Conservation (phyloP, 2,888 invertebrate genomes). For the Catocala fraxini region DNA sequence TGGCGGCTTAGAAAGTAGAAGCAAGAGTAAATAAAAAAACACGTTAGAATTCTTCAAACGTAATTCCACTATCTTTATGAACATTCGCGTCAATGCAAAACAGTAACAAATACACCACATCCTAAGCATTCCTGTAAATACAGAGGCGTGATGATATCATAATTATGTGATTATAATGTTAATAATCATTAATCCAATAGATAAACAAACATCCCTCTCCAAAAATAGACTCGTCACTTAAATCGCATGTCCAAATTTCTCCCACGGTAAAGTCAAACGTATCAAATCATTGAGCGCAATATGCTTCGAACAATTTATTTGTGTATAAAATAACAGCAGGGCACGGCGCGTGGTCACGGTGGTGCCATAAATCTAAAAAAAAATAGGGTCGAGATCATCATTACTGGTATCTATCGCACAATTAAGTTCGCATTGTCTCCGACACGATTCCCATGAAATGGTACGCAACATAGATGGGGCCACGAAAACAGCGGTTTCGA, state of each 20-base stretch:
- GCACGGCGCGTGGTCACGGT: slow-evolving; percentile 76
- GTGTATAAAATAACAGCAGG: slow-evolving; percentile 75
- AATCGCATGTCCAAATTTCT: slow-evolving; percentile 49
- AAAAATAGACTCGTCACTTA: slow-evolving; percentile 19
- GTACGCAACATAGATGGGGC: slow-evolving; percentile 47
- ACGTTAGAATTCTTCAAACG: too few species aligned
- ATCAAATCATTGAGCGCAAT: slow-evolving; percentile 77
- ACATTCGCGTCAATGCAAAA: too few species aligned
- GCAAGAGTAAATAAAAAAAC: too few species aligned
- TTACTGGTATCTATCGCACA: slow-evolving; percentile 83
- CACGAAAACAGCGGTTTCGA: slow-evolving; percentile 16
- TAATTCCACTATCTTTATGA: too few species aligned
- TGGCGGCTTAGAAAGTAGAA: too few species aligned
- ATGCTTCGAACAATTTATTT: slow-evolving; percentile 82
- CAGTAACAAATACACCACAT: too few species aligned
- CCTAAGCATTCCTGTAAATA: too few species aligned
- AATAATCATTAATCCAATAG: too few species aligned
- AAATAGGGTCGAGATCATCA: slow-evolving; percentile 70
- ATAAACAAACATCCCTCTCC: slow-evolving; percentile 1
- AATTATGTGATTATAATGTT: too few species aligned
- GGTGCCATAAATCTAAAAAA: slow-evolving; percentile 72
- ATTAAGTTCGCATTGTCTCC: slow-evolving; percentile 83
- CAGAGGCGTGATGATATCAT: too few species aligned
- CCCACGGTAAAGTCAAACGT: slow-evolving; percentile 76
- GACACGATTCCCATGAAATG: slow-evolving; percentile 83